A percentile compares a stretch with the other conserved stretches of the same genome.
Evolutionary conservation across 2,113 vertebrate species (phyloP).

Genomic region (Gopherus flavomarginatus): DNA sequence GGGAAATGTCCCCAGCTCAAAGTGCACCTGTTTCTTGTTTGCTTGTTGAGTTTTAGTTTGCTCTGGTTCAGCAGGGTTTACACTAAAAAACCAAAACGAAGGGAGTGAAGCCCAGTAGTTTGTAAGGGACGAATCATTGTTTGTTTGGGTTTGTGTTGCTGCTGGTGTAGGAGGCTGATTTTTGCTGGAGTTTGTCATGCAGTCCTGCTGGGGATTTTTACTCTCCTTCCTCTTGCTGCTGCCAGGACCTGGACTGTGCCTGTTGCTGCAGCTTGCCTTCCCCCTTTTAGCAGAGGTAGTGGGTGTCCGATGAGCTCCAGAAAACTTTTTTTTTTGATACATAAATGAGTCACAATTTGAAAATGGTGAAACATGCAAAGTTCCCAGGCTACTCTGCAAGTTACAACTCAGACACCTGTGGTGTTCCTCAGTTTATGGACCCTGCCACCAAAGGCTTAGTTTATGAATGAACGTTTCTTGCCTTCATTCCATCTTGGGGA

Average conservation of each 20-base stretch:
- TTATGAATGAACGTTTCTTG: conserved; percentile 44
- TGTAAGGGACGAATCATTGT: background rate
- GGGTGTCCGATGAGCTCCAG: conserved; percentile 72
- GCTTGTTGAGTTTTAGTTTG: background rate
- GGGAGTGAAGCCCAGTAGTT: background rate
- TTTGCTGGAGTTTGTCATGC: conserved; percentile 61
- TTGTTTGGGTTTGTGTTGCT: background rate
- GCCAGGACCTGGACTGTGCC: background rate
- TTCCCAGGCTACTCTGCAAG: conserved; percentile 71
- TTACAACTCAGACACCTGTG: conserved; percentile 66
- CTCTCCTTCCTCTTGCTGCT: conserved; percentile 58
- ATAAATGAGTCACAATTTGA: conserved; percentile 81
- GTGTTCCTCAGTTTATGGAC: conserved; percentile 41
- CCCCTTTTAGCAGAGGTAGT: conserved; percentile 55
- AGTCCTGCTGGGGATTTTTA: conserved; percentile 71
- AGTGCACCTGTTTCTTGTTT: background rate
- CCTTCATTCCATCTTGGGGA: conserved; percentile 6
- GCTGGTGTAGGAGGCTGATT: background rate
- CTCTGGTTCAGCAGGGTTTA: background rate
- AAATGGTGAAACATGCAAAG: conserved; percentile 76
- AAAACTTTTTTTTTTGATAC: conserved; percentile 73
- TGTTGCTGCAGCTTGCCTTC: conserved; percentile 34
- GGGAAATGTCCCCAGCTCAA: background rate
- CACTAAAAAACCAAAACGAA: background rate
- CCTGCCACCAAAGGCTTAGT: conserved; percentile 58